Evolutionary conservation across 2,888 invertebrate species (phyloP), one percentile per base, ranked within the genome.

Genomic region (Metellina segmentata): DNA sequence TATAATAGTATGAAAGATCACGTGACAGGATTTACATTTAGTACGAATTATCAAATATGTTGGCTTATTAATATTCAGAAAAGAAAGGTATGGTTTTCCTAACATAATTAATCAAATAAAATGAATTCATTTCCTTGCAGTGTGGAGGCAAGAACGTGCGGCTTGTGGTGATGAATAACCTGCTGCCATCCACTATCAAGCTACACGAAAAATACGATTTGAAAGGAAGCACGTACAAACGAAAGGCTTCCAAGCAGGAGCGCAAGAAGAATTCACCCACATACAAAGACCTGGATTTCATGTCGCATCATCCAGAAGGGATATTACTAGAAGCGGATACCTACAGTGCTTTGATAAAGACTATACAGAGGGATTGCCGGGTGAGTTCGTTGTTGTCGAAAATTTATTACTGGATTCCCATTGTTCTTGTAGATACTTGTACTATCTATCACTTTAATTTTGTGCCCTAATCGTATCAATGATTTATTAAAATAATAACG

Each of bases 121-220:
- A 34, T 34, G 34, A 34, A 34, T 34, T 34, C 34, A 34, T 34
- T 34, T 34, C 34, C 34, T 95, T 85, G 94, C 89, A 99, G 96
- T 99, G 99, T 96, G 99, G 99, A 96, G 99, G 99, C 94, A 99
- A 99, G 96, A 99, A 99, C 95, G 98, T 99, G 94, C 97, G 99
- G 94, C 96, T 99, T 95, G 97, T 98, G 93, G 98, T 99, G 93
- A 99, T 99, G 99, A 99, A 99, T 96, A 99, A 99, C 96, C 96
- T 99, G 94, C 96, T 99, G 95, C 99, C 99, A 53, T 98, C 99
- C 19, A 96, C 97, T 51, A 97, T 99, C 89, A 97, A 97, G 94
- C 96, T 99, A 95, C 99, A 99, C 95, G 97, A 99, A 95, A 99
- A 99, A 95, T 99, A 99, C 95, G 99, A 99, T 96, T 96, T 99